Percentiles rank a stretch among this genome's conserved stretches.
phyloP scores from a whole-genome alignment of 2,113 vertebrate genomes.

The Fregata magnificens region DNA sequence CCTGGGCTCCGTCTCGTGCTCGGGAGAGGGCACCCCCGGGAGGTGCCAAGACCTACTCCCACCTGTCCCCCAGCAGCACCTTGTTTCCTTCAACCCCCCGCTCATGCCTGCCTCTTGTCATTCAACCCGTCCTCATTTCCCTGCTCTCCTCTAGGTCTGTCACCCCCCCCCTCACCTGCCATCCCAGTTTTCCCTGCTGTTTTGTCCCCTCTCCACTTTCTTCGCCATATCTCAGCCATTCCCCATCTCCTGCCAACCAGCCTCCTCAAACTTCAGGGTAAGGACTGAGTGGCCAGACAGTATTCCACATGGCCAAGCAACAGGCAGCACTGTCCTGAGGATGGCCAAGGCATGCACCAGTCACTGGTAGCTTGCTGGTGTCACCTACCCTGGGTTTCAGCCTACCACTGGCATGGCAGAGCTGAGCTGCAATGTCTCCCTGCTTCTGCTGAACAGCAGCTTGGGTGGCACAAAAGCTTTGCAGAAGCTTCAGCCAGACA shows the following conservation, averaged over 20 bases:
- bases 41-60: not conserved
- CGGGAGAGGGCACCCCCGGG: not conserved
- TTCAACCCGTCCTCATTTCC: not conserved
- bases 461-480: not conserved
- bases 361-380: not conserved
- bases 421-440: not conserved
- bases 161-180: not conserved
- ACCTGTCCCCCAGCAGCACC: not conserved
- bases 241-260: not conserved
- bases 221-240: not conserved
- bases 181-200: not conserved
- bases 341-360: fast-evolving
- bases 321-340: not conserved
- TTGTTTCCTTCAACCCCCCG: not conserved
- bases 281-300: not conserved
- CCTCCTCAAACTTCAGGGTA: not conserved
- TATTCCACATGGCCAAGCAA: not conserved
- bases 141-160: not conserved
- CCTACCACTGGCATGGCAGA: not conserved
- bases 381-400: not conserved
- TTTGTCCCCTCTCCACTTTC: not conserved
- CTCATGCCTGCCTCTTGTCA: not conserved
- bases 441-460: not conserved
- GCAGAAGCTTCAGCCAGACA: not conserved
- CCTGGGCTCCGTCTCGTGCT: not conserved